Percentiles rank a stretch among this genome's conserved stretches.
Evolutionary conservation across 2,888 invertebrate species (phyloP).

Genomic region (Scotopteryx bipunctaria): DNA sequence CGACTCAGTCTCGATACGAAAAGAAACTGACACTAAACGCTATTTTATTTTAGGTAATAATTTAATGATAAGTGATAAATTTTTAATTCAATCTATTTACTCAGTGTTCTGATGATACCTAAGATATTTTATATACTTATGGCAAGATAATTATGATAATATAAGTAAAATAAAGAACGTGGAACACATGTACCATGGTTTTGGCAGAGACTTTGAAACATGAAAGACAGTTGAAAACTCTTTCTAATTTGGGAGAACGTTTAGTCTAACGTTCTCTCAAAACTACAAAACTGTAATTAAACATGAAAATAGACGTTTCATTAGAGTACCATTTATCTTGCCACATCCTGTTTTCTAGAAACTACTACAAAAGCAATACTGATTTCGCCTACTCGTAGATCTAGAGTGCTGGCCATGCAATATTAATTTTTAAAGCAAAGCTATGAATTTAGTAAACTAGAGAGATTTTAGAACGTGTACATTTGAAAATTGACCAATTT

Average conservation of each 20-base stretch:
- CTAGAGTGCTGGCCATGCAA: conserved; percentile 58
- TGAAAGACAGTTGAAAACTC: no score
- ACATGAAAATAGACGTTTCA: not conserved
- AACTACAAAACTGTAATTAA: no score
- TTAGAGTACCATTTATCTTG: not conserved
- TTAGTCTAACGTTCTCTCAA: no score
- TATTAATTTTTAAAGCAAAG: conserved; percentile 61
- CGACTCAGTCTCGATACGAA: conserved; percentile 3
- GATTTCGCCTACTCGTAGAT: conserved; percentile 44
- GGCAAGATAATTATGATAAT: not conserved
- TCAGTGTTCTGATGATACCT: conserved; percentile 36
- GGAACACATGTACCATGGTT: no score
- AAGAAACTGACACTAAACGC: not conserved
- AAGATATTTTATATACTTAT: conserved; percentile 39
- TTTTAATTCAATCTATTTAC: conserved; percentile 27
- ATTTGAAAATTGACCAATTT: conserved; percentile 76
- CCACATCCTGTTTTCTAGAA: not conserved
- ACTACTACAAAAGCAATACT: conserved; percentile 66
- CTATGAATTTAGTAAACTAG: conserved; percentile 58
- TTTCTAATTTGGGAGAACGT: no score
- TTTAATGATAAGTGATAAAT: not conserved
- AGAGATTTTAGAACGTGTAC: conserved; percentile 60
- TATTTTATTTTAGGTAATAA: not conserved
- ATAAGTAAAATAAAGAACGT: not conserved
- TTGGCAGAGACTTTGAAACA: no score